A percentile compares a stretch with the other conserved stretches of the same genome.
These are phyloP conservation scores for Acrocephalus arundinaceus DNA, from an alignment of 2,113 vertebrate species.

Conservation along the genomic window DNA sequence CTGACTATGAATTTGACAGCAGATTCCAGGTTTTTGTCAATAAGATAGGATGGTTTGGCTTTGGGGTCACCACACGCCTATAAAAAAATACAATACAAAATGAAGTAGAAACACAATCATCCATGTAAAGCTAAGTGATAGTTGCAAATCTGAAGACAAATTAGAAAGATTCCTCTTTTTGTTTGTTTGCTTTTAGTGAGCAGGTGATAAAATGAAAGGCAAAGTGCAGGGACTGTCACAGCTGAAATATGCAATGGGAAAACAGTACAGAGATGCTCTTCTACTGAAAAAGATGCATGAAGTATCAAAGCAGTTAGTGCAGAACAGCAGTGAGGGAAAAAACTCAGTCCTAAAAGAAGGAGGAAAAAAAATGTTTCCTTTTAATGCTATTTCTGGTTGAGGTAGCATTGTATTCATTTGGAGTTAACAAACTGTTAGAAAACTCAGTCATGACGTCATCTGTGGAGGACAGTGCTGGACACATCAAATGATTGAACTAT, in stretches of 20 bases:
- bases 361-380: slow-evolving; percentile 47
- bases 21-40: slow-evolving; percentile 98
- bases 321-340: slow-evolving; percentile 80
- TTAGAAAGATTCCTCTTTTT: slow-evolving; percentile 63
- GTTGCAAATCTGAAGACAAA: slow-evolving; percentile 71
- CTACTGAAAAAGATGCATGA: slow-evolving; percentile 83
- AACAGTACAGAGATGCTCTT: slow-evolving; percentile 81
- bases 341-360: slow-evolving; percentile 79
- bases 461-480: slow-evolving; percentile 48
- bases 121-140: slow-evolving; percentile 10
- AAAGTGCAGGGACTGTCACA: slow-evolving; percentile 82
- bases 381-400: slow-evolving; percentile 71
- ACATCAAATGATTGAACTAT: slow-evolving; percentile 41
- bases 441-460: slow-evolving; percentile 54
- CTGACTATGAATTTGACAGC: slow-evolving; percentile 98
- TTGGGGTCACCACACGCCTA: slow-evolving; percentile 98
- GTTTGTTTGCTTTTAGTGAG: slow-evolving; percentile 63
- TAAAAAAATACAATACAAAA: slow-evolving; percentile 68
- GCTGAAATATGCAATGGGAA: slow-evolving; percentile 83
- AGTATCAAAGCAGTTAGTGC: slow-evolving; percentile 84
- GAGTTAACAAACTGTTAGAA: slow-evolving; percentile 74
- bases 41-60: slow-evolving; percentile 97
- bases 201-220: slow-evolving; percentile 85
- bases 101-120: slow-evolving; percentile 61
- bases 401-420: slow-evolving; percentile 76